Evolutionary conservation across 2,113 vertebrate genomes (phyloP).

Genomic region (Pteronura brasiliensis): DNA sequence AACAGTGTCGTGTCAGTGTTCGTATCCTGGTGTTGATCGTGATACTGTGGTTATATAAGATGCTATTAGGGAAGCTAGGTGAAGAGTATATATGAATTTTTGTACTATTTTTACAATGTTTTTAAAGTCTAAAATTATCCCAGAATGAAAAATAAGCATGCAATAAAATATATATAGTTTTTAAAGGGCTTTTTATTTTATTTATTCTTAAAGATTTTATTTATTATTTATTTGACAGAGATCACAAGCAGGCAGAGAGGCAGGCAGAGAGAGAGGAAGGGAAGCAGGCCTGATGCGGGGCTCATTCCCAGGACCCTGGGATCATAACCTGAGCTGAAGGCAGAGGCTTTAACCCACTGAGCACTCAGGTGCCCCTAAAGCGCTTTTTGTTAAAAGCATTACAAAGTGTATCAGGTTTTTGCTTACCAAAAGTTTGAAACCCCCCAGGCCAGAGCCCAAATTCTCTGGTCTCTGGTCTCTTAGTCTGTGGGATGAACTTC

Average conservation of each 20-base stretch:
- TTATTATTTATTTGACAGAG: too few relatives aligned
- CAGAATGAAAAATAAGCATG: neutral
- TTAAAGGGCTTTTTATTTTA: neutral
- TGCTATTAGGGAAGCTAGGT: neutral
- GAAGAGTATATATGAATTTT: neutral
- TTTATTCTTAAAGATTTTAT: too few relatives aligned
- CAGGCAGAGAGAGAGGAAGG: too few relatives aligned
- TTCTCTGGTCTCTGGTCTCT: neutral
- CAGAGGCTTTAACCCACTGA: too few relatives aligned
- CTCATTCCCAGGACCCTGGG: too few relatives aligned
- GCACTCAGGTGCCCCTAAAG: too few relatives aligned
- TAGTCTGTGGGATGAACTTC: neutral
- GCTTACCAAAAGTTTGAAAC: neutral
- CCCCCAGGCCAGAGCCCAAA: neutral
- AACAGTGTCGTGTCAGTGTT: too few relatives aligned
- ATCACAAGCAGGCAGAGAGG: too few relatives aligned
- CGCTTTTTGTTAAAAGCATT: neutral
- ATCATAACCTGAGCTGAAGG: too few relatives aligned
- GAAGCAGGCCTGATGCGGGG: too few relatives aligned
- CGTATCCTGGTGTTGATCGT: neutral
- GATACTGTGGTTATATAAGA: neutral
- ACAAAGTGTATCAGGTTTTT: neutral
- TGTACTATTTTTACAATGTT: neutral
- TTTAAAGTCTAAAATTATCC: conserved; percentile 13
- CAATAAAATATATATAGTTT: neutral